Conservation (phyloP, 2,888 invertebrate species). For the Proisotoma minuta region DNA sequence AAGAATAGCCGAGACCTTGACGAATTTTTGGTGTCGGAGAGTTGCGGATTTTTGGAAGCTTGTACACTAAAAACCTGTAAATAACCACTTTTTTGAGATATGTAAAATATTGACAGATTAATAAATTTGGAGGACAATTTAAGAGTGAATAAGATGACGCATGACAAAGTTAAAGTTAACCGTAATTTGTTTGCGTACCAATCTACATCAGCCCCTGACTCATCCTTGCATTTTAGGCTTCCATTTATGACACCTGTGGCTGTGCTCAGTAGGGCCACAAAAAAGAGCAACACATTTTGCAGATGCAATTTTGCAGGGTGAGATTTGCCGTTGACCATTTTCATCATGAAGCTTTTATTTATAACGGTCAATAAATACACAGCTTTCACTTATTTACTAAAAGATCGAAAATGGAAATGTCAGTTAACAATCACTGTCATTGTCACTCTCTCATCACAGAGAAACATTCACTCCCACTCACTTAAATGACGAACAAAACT, state of each 20-base stretch:
- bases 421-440: too few species aligned
- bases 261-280: neutral
- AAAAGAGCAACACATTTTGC: conserved; percentile 16
- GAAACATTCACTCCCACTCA: too few species aligned
- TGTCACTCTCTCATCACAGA: too few species aligned
- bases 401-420: too few species aligned
- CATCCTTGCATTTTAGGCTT: conserved; percentile 31
- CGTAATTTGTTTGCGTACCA: conserved; percentile 25
- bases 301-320: conserved; percentile 7
- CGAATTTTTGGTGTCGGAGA: conserved; percentile 56
- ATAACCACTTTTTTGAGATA: neutral
- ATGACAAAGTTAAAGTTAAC: neutral
- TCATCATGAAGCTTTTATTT: neutral
- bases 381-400: neutral
- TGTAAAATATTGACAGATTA: neutral
- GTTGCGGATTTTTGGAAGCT: conserved; percentile 64
- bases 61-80: conserved; percentile 75
- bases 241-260: neutral
- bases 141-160: too few species aligned
- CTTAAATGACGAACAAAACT: too few species aligned
- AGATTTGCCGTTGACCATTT: neutral
- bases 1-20: conserved; percentile 66
- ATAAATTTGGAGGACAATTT: too few species aligned
- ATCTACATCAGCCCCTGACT: conserved; percentile 34
- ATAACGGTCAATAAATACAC: neutral